Evolutionary conservation across 2,113 vertebrate genomes (phyloP).

Genomic region (Ictalurus punctatus): DNA sequence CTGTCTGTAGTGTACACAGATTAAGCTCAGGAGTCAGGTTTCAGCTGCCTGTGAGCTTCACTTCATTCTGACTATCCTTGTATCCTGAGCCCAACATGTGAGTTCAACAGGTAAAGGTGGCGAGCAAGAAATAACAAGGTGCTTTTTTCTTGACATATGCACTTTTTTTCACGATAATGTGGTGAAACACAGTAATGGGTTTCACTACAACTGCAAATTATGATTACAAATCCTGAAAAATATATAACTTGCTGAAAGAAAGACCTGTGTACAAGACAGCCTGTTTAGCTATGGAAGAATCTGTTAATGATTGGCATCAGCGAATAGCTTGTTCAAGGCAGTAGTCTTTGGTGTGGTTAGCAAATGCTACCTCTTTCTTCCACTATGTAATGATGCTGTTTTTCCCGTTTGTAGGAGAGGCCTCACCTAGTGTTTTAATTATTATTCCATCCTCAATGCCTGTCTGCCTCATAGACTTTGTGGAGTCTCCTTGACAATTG

Average conservation of each 20-base stretch:
- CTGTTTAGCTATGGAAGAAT: constrained; percentile 43
- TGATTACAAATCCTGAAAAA: not conserved
- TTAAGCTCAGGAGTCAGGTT: constrained; percentile 56
- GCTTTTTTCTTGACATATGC: constrained; percentile 3
- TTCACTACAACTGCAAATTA: not conserved
- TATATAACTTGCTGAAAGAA: constrained; percentile 22
- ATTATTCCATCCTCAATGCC: constrained; percentile 55
- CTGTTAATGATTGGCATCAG: constrained; percentile 51
- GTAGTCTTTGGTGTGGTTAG: constrained; percentile 51
- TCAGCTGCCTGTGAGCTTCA: constrained; percentile 51
- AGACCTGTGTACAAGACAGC: constrained; percentile 22
- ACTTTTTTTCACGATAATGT: not conserved
- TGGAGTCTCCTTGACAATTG: constrained; percentile 75
- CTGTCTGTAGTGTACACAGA: constrained; percentile 64
- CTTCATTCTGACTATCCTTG: constrained; percentile 11
- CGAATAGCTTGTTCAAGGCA: constrained; percentile 52
- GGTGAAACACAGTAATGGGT: not conserved
- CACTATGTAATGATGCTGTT: constrained; percentile 52
- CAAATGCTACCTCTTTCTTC: constrained; percentile 54
- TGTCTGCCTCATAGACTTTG: constrained; percentile 71
- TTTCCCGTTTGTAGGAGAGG: constrained; percentile 57
- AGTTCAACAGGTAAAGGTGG: constrained; percentile 30
- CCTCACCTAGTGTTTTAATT: constrained; percentile 73
- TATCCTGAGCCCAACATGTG: constrained; percentile 20
- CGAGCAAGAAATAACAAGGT: not conserved